Base-by-base conservation (phyloP, 2,888 invertebrate species). In the Leucophenga maculata region DNA sequence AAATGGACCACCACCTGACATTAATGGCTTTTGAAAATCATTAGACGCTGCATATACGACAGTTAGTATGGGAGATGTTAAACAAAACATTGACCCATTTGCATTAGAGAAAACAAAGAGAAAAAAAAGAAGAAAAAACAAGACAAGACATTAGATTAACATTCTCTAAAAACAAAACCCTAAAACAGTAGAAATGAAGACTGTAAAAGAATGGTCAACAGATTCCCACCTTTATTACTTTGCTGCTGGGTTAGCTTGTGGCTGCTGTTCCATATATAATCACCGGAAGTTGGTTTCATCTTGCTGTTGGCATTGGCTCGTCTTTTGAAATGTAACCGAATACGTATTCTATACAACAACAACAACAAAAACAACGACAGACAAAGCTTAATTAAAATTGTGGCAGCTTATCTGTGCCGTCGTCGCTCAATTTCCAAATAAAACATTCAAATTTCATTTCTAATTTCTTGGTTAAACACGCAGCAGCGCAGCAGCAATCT, bases 171-270 rank as follows among this genome's bases (percentile, higher is more conserved):
- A 39, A 11, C 8, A 39, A 11, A 39, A 39, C 8, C 11, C 39
- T 11, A 18, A 57, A 57, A 39, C 8, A 9, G 9, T 8, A 55
- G 9, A 55, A 11, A 13, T 1, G 26, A 13, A 13, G 20, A 1
- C 0, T 31, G 13, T 26, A 31, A 32, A 59, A 59, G 14, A 59
- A 14, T 59, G 59, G 32, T 32, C 72, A 82, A 77, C 78, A 75
- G 73, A 59, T 80, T 80, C 78, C 80, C 80, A 83, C 80, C 84
- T 80, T 74, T 74, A 77, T 80, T 71, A 74, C 32, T n/a, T 65
- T 64, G 71, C 59, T 46, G 65, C 68, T 64, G 70, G 44, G 44
- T 22, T 65, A 50, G 32, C 16, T 55, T 69, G 39, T 52, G 69
- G 69, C 72, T 72, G 74, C 66, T 74, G 78, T 77, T 18, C 13